Percentiles rank a stretch among this genome's conserved stretches.
phyloP scores from a whole-genome alignment of 2,888 invertebrate species.

The Tholera decimalis region DNA sequence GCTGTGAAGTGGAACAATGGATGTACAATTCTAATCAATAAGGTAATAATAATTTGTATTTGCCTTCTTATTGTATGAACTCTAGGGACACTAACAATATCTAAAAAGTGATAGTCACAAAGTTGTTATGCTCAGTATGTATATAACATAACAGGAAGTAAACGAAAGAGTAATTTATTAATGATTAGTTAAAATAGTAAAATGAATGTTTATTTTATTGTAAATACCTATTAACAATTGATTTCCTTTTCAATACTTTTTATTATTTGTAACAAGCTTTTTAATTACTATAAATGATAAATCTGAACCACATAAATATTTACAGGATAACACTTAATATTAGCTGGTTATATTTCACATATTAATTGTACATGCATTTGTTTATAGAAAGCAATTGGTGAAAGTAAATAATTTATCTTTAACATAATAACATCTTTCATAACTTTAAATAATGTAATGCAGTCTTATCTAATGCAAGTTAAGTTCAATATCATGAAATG shows the following conservation, averaged over 20 bases:
- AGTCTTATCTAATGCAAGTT: not conserved
- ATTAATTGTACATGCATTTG: not conserved
- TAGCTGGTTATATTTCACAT: not conserved
- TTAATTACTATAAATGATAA: not conserved
- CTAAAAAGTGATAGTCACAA: conserved; percentile 37
- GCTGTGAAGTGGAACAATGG: conserved; percentile 71
- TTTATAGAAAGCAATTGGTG: not conserved
- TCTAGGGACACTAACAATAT: conserved; percentile 37
- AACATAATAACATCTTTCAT: not conserved
- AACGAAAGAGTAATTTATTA: conserved; percentile 14
- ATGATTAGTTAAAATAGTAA: conserved; percentile 22
- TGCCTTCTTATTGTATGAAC: conserved; percentile 36
- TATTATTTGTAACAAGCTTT: conserved; percentile 13
- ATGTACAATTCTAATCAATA: conserved; percentile 68
- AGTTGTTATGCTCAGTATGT: conserved; percentile 17
- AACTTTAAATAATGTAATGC: not conserved
- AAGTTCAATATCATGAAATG: not conserved
- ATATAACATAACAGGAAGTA: conserved; percentile 42
- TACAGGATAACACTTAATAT: not conserved
- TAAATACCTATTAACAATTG: conserved; percentile 4
- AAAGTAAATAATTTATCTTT: conserved; percentile 10
- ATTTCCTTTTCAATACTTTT: conserved; percentile 24
- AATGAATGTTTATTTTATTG: conserved; percentile 6
- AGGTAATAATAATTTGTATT: conserved; percentile 66
- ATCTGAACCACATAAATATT: not conserved